Evolutionary conservation across 2,113 vertebrate species (phyloP).

Genomic region (Atherinomorus stipes): DNA sequence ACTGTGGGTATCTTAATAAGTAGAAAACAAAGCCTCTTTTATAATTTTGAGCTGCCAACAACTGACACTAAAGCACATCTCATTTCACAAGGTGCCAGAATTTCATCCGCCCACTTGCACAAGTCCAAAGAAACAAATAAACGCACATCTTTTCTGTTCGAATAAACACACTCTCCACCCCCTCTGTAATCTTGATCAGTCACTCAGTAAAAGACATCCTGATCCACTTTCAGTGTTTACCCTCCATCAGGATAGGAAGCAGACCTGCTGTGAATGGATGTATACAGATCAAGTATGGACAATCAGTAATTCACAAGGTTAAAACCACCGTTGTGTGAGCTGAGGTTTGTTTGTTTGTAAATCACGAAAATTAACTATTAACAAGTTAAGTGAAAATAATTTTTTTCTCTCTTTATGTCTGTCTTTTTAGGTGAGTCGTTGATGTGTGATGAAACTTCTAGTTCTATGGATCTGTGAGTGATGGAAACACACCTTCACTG

Average conservation of each 20-base stretch:
- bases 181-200: conserved; percentile 53
- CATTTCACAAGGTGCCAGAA: conserved; percentile 59
- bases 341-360: not conserved
- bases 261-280: conserved; percentile 11
- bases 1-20: not conserved
- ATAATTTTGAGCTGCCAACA: conserved; percentile 33
- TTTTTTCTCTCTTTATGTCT: conserved; percentile 59
- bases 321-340: not conserved
- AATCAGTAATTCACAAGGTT: not conserved
- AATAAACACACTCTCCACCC: conserved; percentile 53
- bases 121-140: conserved; percentile 39
- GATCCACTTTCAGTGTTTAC: conserved; percentile 31
- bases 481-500: conserved; percentile 3
- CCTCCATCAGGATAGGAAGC: conserved; percentile 10
- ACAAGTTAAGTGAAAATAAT: not conserved
- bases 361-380: not conserved
- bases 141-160: conserved; percentile 49
- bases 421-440: conserved; percentile 64
- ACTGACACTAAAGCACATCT: conserved; percentile 39
- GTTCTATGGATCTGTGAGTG: conserved; percentile 49
- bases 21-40: conserved; percentile 35
- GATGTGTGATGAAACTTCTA: conserved; percentile 16
- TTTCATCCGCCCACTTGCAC: conserved; percentile 59
- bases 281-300: conserved; percentile 1
- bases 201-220: conserved; percentile 44